phyloP scores from a whole-genome alignment of 2,888 invertebrate species.

The Chydorus sphaericus region DNA sequence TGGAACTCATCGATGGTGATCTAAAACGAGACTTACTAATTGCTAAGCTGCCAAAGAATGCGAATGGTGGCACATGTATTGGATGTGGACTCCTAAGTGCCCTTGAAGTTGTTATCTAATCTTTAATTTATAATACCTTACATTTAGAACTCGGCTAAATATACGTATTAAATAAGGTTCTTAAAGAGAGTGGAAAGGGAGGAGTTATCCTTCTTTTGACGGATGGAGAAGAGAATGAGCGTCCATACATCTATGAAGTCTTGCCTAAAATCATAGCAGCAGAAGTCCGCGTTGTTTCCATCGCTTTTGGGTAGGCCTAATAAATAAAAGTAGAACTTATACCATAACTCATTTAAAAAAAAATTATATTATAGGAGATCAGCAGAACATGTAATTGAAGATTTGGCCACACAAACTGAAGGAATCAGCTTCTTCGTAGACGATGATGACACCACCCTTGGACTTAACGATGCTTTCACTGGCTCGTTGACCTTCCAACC shows the following conservation, averaged over 20 bases:
- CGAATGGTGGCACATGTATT: background rate
- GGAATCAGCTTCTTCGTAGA: slow-evolving; percentile 6
- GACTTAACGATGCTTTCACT: slow-evolving; percentile 2
- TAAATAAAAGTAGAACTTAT: no score
- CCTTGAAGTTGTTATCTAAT: background rate
- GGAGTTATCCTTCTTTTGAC: slow-evolving; percentile 4
- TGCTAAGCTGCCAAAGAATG: background rate
- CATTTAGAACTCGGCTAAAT: background rate
- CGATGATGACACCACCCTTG: slow-evolving; percentile 4
- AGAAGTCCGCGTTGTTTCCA: slow-evolving; percentile 3
- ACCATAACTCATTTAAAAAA: background rate
- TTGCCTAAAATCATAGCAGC: background rate
- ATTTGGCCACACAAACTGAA: background rate
- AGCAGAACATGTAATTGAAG: slow-evolving; percentile 2
- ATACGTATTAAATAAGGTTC: background rate
- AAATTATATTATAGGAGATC: background rate
- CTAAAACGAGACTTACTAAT: background rate
- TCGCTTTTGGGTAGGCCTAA: slow-evolving; percentile 8
- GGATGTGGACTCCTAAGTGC: slow-evolving; percentile 2
- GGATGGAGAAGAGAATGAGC: slow-evolving; percentile 1
- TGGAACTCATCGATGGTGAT: background rate
- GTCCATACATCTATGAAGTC: background rate
- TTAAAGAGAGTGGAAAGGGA: background rate
- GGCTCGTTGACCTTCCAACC: slow-evolving; percentile 6
- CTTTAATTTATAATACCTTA: background rate